These are phyloP conservation scores for Meandrina meandrites DNA, from an alignment of 92 coral and sea anemone genomes.

Conservation along the genomic window DNA sequence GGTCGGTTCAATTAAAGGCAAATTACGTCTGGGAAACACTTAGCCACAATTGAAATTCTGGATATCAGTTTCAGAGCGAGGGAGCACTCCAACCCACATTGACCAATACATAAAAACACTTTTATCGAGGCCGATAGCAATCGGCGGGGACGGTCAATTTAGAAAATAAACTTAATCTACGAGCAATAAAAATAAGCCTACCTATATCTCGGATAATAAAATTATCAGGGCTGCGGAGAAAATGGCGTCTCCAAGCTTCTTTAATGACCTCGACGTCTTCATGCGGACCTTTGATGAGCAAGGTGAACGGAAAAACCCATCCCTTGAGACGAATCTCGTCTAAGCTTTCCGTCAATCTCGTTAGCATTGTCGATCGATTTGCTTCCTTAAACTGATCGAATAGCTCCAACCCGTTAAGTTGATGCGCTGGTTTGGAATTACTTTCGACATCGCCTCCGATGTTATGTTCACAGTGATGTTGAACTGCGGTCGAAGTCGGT, in stretches of 20 bases:
- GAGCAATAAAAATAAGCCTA: conserved; percentile 48
- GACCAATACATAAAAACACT: background rate
- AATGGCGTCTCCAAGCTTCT: conserved; percentile 92
- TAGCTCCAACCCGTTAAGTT: conserved; percentile 42
- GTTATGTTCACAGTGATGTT: background rate
- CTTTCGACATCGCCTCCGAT: conserved; percentile 30
- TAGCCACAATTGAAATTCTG: background rate
- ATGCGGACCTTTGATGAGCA: conserved; percentile 89
- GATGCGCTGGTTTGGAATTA: conserved; percentile 34
- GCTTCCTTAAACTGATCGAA: conserved; percentile 79
- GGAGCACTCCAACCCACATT: background rate
- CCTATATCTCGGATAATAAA: conserved; percentile 88
- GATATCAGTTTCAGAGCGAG: background rate
- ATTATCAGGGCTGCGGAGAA: conserved; percentile 81
- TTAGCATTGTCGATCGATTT: conserved; percentile 69
- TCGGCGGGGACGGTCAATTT: background rate
- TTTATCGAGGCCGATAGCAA: conserved; percentile 16
- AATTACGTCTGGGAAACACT: background rate
- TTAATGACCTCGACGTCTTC: conserved; percentile 87
- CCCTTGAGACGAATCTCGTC: conserved; percentile 86
- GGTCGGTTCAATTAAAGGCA: background rate
- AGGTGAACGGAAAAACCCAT: conserved; percentile 88
- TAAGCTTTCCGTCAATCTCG: conserved; percentile 79
- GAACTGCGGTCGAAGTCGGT: conserved; percentile 56
- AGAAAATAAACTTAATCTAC: background rate